These are phyloP conservation scores for Limnephilus rhombicus DNA, from an alignment of 2,888 invertebrate genomes.

Conservation along the genomic window DNA sequence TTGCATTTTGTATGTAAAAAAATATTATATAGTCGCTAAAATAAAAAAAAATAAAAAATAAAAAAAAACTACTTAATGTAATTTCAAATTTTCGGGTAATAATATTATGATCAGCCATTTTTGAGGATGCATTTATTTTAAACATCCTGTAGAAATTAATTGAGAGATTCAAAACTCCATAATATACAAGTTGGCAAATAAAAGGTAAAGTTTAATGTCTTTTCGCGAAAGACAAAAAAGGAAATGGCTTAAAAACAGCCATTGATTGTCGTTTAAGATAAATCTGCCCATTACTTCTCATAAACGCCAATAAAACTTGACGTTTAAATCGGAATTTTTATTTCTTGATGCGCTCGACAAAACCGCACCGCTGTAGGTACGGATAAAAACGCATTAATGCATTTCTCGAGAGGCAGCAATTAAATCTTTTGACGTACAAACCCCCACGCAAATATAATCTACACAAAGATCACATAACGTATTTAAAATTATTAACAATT, in stretches of 20 bases:
- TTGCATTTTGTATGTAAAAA: too few species aligned
- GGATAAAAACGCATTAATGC: background rate
- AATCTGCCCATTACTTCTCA: constrained; percentile 8
- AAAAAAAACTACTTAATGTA: too few species aligned
- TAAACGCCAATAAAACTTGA: constrained; percentile 14
- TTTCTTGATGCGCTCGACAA: background rate
- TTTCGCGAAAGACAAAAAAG: background rate
- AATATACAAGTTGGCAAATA: background rate
- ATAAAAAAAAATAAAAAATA: too few species aligned
- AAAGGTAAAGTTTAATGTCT: background rate
- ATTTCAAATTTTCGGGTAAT: too few species aligned
- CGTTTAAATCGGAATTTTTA: background rate
- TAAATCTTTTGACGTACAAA: background rate
- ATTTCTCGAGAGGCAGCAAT: constrained; percentile 8
- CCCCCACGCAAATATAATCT: constrained; percentile 21
- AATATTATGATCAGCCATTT: background rate
- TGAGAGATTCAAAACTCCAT: background rate
- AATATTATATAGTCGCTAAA: too few species aligned
- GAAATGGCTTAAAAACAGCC: background rate
- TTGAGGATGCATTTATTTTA: background rate
- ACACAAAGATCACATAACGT: background rate
- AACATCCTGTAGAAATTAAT: constrained; percentile 1
- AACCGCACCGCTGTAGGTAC: constrained; percentile 11
- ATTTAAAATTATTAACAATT: constrained; percentile 24
- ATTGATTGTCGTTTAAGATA: constrained; percentile 24